Conservation (phyloP, 2,888 invertebrate species). For the Melinaea marsaeus region DNA sequence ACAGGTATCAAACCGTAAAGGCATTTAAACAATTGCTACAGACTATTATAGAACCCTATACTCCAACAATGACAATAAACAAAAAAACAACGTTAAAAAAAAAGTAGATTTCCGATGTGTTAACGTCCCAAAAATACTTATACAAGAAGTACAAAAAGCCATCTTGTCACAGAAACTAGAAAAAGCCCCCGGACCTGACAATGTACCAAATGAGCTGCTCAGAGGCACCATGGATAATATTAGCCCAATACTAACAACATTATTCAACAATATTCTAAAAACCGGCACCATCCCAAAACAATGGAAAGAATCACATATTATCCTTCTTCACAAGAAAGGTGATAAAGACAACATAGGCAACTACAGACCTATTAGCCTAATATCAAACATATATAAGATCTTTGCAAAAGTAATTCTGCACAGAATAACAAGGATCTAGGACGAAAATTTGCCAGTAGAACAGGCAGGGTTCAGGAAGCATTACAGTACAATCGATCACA, state of each 20-base stretch:
- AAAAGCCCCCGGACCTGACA: conserved; percentile 34
- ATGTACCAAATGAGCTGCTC: conserved; percentile 31
- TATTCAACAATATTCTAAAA: conserved; percentile 31
- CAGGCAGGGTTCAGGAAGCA: conserved; percentile 29
- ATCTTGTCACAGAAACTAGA: conserved; percentile 26
- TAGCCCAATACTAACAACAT: too few species aligned
- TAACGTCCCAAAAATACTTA: conserved; percentile 15
- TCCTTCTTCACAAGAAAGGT: conserved; percentile 33
- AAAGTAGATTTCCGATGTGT: neutral
- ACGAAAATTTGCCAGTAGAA: too few species aligned
- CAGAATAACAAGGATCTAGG: too few species aligned
- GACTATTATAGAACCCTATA: conserved; percentile 20
- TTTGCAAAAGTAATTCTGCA: neutral
- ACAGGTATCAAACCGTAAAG: conserved; percentile 8
- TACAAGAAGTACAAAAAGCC: conserved; percentile 26
- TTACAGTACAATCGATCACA: conserved; percentile 28
- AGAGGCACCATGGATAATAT: conserved; percentile 23
- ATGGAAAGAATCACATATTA: conserved; percentile 29
- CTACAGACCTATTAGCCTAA: conserved; percentile 30
- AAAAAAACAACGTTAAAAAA: conserved; percentile 5
- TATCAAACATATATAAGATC: conserved; percentile 29
- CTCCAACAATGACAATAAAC: neutral
- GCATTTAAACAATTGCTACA: conserved; percentile 14
- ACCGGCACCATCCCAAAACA: conserved; percentile 22
- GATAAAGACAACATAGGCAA: conserved; percentile 24